Evolutionary conservation across 1,140 invertebrate species (phyloP).

Genomic region (Drusus annulatus): DNA sequence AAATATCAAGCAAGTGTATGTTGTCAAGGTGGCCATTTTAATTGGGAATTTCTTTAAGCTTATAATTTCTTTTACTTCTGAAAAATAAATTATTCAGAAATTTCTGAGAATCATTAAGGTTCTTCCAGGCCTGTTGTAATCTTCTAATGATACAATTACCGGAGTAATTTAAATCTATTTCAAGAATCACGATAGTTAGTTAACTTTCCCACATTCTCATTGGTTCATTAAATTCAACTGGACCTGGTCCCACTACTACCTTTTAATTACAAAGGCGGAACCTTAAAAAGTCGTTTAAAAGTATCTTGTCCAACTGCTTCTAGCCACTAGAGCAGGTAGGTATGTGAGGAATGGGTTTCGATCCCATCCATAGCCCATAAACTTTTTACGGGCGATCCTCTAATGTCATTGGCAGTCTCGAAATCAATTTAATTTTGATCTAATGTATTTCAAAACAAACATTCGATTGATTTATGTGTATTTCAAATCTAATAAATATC

Average conservation of each 20-base stretch:
- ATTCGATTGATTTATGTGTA: slow-evolving; percentile 1
- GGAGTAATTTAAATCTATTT: background rate
- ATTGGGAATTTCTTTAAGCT: too few species aligned
- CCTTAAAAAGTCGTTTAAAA: slow-evolving; percentile 24
- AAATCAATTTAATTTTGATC: slow-evolving; percentile 44
- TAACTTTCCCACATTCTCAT: slow-evolving; percentile 2
- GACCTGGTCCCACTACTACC: slow-evolving; percentile 5
- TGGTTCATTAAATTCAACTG: slow-evolving; percentile 13
- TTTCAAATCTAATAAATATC: slow-evolving; percentile 4
- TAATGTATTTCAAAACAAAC: slow-evolving; percentile 29
- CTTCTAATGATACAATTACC: slow-evolving; percentile 18
- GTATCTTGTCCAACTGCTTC: slow-evolving; percentile 16
- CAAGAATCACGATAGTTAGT: background rate
- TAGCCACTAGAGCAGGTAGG: slow-evolving; percentile 49
- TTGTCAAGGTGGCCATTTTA: background rate
- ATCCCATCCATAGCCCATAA: slow-evolving; percentile 46
- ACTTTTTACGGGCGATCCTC: slow-evolving; percentile 31
- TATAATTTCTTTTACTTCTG: too few species aligned
- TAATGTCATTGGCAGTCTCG: slow-evolving; percentile 41
- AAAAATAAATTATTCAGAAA: too few species aligned
- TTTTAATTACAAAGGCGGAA: slow-evolving; percentile 46
- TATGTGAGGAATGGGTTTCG: slow-evolving; percentile 15
- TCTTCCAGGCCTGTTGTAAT: background rate
- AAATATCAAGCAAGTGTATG: background rate
- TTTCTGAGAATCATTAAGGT: too few species aligned